Evolutionary conservation across 1,140 invertebrate species (phyloP).

Genomic region (Macrotrachela quadricornifera): DNA sequence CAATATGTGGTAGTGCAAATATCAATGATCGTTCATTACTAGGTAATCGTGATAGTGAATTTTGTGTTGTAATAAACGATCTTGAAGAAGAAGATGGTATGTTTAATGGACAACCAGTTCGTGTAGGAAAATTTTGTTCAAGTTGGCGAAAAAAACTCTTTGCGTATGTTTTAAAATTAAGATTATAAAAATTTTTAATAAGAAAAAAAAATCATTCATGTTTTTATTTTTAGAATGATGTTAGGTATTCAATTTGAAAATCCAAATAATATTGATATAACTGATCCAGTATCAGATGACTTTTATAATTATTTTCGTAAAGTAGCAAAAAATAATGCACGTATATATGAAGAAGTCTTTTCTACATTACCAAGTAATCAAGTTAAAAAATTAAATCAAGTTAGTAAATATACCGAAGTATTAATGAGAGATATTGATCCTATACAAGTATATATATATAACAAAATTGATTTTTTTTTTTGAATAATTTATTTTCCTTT

Average conservation of each 20-base stretch:
- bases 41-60: constrained; percentile 71
- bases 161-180: constrained; percentile 75
- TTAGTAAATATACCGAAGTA: constrained; percentile 8
- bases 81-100: constrained; percentile 34
- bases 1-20: constrained; percentile 88
- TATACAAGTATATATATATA: too few species aligned
- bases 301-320: constrained; percentile 42
- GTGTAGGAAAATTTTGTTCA: constrained; percentile 60
- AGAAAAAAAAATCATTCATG: too few species aligned
- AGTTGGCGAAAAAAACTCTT: constrained; percentile 50
- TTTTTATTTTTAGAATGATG: too few species aligned
- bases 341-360: constrained; percentile 7
- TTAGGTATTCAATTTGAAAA: background rate
- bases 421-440: too few species aligned
- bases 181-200: too few species aligned
- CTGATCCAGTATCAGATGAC: constrained; percentile 53
- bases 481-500: too few species aligned
- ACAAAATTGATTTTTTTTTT: too few species aligned
- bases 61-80: constrained; percentile 63
- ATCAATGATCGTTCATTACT: constrained; percentile 81
- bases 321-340: background rate
- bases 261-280: constrained; percentile 27
- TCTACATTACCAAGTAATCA: constrained; percentile 7
- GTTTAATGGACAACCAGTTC: constrained; percentile 48
- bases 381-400: constrained; percentile 5